Percentiles rank a stretch among this genome's conserved stretches.
These are phyloP conservation scores for Leptopilina syphax DNA, from an alignment of 2,888 invertebrate genomes.

Conservation along the genomic window DNA sequence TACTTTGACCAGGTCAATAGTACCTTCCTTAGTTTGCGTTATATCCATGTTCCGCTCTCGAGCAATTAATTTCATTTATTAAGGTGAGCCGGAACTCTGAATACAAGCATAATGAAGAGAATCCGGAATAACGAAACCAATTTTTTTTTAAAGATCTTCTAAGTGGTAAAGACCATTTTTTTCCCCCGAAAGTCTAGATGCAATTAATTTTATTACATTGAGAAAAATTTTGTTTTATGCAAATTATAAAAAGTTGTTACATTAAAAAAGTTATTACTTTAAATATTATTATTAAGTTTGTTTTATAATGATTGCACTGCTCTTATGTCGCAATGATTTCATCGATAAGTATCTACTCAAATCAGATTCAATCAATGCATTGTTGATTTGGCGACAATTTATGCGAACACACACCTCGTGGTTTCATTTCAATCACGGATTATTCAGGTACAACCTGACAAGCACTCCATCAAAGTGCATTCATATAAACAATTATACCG, in stretches of 20 bases:
- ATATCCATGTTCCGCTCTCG: slow-evolving; percentile 49
- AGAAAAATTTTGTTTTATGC: neutral
- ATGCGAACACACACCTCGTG: slow-evolving; percentile 60
- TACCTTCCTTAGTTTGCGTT: slow-evolving; percentile 6
- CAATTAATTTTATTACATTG: too few species aligned
- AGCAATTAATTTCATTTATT: slow-evolving; percentile 70
- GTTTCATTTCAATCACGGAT: slow-evolving; percentile 69
- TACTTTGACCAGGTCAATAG: slow-evolving; percentile 15
- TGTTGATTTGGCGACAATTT: slow-evolving; percentile 70
- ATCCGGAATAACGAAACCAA: neutral
- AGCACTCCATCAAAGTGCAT: slow-evolving; percentile 69
- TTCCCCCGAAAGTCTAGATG: neutral
- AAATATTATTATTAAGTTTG: neutral
- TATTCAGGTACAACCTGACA: slow-evolving; percentile 66
- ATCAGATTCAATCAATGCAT: slow-evolving; percentile 66
- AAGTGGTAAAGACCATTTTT: neutral
- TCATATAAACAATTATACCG: slow-evolving; percentile 72
- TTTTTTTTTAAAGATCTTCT: too few species aligned
- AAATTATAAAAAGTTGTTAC: neutral
- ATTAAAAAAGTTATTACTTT: neutral
- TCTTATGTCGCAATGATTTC: slow-evolving; percentile 2
- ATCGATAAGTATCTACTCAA: slow-evolving; percentile 27
- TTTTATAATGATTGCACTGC: neutral
- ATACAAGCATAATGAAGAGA: slow-evolving; percentile 26
- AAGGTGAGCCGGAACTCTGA: slow-evolving; percentile 55